A percentile compares a stretch with the other conserved stretches of the same genome.
Conservation (phyloP, 2,113 vertebrate genomes). For the Hydrolagus affinis region DNA sequence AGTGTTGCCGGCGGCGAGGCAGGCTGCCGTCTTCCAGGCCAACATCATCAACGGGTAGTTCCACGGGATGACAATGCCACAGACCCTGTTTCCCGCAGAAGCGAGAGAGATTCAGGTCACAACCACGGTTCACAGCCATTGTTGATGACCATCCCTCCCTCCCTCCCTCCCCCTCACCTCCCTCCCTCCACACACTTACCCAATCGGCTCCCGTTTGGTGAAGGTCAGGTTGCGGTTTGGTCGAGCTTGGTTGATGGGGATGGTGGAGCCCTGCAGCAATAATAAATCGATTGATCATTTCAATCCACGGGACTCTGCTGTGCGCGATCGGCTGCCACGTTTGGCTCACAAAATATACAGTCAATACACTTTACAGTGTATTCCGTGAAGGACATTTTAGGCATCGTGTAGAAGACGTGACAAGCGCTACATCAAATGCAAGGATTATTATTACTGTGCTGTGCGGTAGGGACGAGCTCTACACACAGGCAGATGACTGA, state of each 20-base stretch:
- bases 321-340: too few relatives aligned
- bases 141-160: neutral
- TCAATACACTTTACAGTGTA: too few relatives aligned
- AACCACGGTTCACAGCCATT: neutral
- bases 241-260: slow-evolving; percentile 71
- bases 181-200: slow-evolving; percentile 45
- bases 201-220: slow-evolving; percentile 65
- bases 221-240: slow-evolving; percentile 68
- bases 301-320: too few relatives aligned
- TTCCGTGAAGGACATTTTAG: too few relatives aligned
- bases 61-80: slow-evolving; percentile 77
- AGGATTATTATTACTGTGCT: too few relatives aligned
- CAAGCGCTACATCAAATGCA: too few relatives aligned
- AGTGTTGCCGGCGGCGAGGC: slow-evolving; percentile 74
- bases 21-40: slow-evolving; percentile 74
- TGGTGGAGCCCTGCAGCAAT: slow-evolving; percentile 68
- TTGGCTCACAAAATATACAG: too few relatives aligned
- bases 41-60: slow-evolving; percentile 85
- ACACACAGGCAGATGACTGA: slow-evolving; percentile 35
- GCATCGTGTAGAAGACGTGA: too few relatives aligned
- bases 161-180: neutral
- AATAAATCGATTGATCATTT: too few relatives aligned
- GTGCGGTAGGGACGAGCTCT: too few relatives aligned
- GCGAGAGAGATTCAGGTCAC: neutral
- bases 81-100: slow-evolving; percentile 54